Evolutionary conservation across 2,113 vertebrate genomes (phyloP), one percentile per base, ranked within the genome.

Genomic region (Syrrhaptes paradoxus): DNA sequence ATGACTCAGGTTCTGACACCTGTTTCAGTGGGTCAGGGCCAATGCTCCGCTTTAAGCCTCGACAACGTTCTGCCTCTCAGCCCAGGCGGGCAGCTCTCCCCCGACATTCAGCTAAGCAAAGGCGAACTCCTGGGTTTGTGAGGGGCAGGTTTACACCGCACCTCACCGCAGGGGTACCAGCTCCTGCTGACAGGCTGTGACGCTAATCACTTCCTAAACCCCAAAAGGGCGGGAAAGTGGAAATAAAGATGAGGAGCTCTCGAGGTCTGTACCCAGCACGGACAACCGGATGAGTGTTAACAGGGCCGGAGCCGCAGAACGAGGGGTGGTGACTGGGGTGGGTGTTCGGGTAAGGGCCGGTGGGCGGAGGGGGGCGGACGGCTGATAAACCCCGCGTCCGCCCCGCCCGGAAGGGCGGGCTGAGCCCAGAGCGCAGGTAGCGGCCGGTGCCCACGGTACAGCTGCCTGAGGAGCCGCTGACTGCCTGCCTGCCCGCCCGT

Each of bases 401-500:
- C 76, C 54, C 76, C 90, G 13, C 92, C 87, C 9, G 17, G 0
- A 6, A 26, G 80, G 95, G 87, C 3, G 94, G 92, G 87, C 13
- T 67, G 49, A 38, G 48, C 0, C 0, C 0, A 3, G 15, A 6
- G 48, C 0, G 18, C 32, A 31, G 58, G 84, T 93, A 52, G 72
- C 1, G 17, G 13, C 1, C 0, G 2, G 32, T 0, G 2, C 1
- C 12, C 11, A 11, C 38, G 38, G 38, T 41, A 41, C 38, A 41
- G 38, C 38, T 41, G 38, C 38, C 38, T 41, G 38, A 41, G 28
- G 24, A 18, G 6, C 2, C 36, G 36, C 36, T 36, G 0, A 2
- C 4, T 13, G 7, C 2, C 0, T 36, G 9, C 7, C 4, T 13
- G 7, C 2, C 0, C 9, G 9, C 7, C 19, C 32, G 1, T 2